Evolutionary conservation across 2,888 invertebrate species (phyloP).

Genomic region (Lasioglossum figueresi): DNA sequence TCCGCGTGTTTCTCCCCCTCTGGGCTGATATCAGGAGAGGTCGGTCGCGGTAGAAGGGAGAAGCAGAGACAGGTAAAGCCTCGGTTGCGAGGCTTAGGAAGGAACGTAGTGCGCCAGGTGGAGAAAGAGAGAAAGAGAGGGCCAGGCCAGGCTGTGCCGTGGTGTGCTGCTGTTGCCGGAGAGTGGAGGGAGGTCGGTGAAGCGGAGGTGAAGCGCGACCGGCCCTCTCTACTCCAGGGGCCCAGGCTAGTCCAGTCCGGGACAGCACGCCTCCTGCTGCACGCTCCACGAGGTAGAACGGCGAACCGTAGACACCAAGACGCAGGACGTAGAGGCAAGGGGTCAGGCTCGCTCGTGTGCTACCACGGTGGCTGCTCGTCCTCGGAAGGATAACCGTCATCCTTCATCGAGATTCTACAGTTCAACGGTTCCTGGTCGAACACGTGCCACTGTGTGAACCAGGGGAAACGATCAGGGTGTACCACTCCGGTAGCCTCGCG

Average conservation of each 20-base stretch:
- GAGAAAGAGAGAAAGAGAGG: conserved; percentile 52
- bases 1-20: conserved; percentile 54
- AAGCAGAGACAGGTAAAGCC: conserved; percentile 66
- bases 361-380: conserved; percentile 53
- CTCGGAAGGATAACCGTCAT: conserved; percentile 56
- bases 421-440: conserved; percentile 26
- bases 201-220: conserved; percentile 82
- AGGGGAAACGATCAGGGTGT: conserved; percentile 9
- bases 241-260: conserved; percentile 83
- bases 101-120: conserved; percentile 48
- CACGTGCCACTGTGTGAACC: conserved; percentile 6
- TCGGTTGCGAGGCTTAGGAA: conserved; percentile 55
- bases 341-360: conserved; percentile 56
- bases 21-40: conserved; percentile 67
- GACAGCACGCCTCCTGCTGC: conserved; percentile 84
- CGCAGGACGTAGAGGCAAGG: conserved; percentile 65
- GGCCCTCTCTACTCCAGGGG: conserved; percentile 83
- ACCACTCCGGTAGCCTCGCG: conserved; percentile 7
- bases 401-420: conserved; percentile 34
- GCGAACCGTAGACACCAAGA: conserved; percentile 73
- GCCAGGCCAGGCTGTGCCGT: conserved; percentile 35
- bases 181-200: conserved; percentile 76
- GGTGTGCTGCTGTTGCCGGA: conserved; percentile 42
- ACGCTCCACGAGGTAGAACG: conserved; percentile 82
- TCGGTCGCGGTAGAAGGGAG: conserved; percentile 64